Evolutionary conservation across 2,797 vertebrate genomes (phyloP).

Genomic region (Mallotus villosus): DNA sequence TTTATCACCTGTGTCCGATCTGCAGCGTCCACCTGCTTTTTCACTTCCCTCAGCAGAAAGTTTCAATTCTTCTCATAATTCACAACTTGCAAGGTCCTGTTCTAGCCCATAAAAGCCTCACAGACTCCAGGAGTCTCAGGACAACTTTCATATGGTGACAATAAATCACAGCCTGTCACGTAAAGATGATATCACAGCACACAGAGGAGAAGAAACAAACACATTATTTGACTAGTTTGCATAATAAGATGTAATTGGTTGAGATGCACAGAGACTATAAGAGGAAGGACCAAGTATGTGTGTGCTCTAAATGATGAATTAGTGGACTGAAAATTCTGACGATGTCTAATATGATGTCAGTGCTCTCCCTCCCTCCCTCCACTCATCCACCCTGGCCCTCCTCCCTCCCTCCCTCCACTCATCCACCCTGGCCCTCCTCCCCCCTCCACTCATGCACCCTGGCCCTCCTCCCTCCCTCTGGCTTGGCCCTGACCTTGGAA

Average conservation of each 20-base stretch:
- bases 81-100: constrained; percentile 33
- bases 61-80: constrained; percentile 57
- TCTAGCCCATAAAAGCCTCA: constrained; percentile 13
- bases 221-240: neutral
- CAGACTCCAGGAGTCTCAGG: neutral
- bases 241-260: constrained; percentile 15
- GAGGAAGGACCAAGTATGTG: neutral
- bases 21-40: constrained; percentile 68
- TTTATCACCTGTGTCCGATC: constrained; percentile 66
- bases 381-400: constrained; percentile 1
- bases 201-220: constrained; percentile 8
- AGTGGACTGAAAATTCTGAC: constrained; percentile 29
- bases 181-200: neutral
- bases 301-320: neutral
- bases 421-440: neutral
- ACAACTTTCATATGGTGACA: neutral
- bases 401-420: constrained; percentile 11
- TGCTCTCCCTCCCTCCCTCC: constrained; percentile 18
- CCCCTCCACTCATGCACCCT: neutral
- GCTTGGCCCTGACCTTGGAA: constrained; percentile 40
- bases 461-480: constrained; percentile 15
- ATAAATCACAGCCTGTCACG: neutral
- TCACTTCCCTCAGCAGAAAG: constrained; percentile 44
- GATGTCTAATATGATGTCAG: constrained; percentile 13
- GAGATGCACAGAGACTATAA: constrained; percentile 6